Conservation (phyloP, 2,113 vertebrate genomes). For the Rousettus leschenaultii region DNA sequence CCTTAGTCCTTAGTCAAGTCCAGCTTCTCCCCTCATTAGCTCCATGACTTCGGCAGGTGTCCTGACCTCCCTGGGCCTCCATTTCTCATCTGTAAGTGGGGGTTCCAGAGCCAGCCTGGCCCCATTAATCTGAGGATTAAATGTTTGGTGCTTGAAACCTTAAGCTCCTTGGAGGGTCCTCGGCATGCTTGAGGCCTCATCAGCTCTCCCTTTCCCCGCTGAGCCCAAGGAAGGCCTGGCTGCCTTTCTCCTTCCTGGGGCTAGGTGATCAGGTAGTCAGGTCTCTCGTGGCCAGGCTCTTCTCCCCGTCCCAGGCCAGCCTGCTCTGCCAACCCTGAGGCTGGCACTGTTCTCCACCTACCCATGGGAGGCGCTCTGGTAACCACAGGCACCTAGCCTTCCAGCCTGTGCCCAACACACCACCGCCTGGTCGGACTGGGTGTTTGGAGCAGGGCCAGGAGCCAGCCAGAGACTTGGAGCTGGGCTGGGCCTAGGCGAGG, state of each 20-base stretch:
- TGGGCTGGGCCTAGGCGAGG: fast-evolving
- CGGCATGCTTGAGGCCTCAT: not conserved
- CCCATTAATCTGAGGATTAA: not conserved
- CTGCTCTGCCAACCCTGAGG: not conserved
- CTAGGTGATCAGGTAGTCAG: not conserved
- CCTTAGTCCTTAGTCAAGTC: not conserved
- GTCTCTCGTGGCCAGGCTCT: not conserved
- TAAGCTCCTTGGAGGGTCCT: not conserved
- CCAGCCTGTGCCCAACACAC: not conserved
- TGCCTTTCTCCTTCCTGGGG: not conserved
- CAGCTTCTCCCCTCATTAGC: not conserved
- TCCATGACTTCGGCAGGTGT: not conserved
- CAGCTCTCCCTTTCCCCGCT: too few relatives aligned
- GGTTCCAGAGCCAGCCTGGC: not conserved
- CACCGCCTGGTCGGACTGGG: not conserved
- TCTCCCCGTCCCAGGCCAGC: not conserved
- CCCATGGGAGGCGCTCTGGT: fast-evolving
- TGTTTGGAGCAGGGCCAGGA: not conserved
- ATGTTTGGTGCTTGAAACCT: not conserved
- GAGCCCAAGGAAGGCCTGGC: not conserved
- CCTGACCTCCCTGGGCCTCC: not conserved
- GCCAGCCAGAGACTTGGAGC: not conserved
- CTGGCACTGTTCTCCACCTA: not conserved
- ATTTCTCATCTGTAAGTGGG: not conserved
- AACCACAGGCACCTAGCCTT: fast-evolving